Percentiles rank a stretch among this genome's conserved stretches.
Evolutionary conservation across 2,113 vertebrate species (phyloP).

Genomic region (Zosterops hypoxanthus): DNA sequence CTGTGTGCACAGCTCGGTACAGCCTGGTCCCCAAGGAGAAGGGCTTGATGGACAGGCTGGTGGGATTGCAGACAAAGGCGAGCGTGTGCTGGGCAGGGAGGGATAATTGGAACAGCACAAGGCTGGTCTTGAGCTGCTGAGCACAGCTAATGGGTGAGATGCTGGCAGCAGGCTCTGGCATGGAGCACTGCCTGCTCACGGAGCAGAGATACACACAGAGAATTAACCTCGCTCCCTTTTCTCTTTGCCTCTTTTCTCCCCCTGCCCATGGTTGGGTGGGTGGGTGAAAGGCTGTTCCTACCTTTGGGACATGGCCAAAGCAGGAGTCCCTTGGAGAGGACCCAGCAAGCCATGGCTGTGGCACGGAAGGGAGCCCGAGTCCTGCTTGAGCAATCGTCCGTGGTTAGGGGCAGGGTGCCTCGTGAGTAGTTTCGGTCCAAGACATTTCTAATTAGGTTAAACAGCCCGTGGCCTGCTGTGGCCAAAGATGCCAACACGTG

Average conservation of each 20-base stretch:
- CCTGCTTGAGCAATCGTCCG: rapidly evolving
- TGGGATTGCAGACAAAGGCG: background rate
- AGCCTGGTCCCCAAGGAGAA: background rate
- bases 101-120: background rate
- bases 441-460: conserved; percentile 27
- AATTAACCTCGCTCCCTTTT: background rate
- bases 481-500: background rate
- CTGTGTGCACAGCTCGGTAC: background rate
- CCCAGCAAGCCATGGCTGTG: background rate
- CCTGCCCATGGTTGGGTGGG: background rate
- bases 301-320: background rate
- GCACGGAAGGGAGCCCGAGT: background rate
- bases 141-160: background rate
- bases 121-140: background rate
- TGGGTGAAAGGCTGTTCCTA: background rate
- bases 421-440: background rate
- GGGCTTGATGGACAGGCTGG: conserved; percentile 6
- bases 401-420: background rate
- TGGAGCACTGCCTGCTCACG: background rate
- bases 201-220: background rate
- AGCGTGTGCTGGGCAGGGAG: background rate
- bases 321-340: background rate
- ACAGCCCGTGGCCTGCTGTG: background rate
- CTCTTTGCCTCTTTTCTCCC: background rate
- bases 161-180: background rate